Evolutionary conservation across 2,113 vertebrate genomes (phyloP).

Genomic region (Emydocephalus ijimae): DNA sequence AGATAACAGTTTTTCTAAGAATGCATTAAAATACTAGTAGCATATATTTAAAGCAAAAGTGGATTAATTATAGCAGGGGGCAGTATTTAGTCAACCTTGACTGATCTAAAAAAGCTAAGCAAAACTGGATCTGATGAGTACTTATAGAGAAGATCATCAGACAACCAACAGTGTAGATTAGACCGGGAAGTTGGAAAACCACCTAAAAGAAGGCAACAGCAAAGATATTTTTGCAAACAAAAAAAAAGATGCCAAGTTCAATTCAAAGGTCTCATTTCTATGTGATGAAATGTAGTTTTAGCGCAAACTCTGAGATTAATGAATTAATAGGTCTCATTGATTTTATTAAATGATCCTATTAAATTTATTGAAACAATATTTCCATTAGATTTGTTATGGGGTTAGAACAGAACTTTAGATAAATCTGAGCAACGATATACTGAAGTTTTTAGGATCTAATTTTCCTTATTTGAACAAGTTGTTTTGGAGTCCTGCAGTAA

Average conservation of each 20-base stretch:
- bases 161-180: neutral
- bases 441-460: neutral
- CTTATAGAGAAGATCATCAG: neutral
- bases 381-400: neutral
- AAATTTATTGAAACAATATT: neutral
- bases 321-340: neutral
- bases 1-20: neutral
- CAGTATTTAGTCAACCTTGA: neutral
- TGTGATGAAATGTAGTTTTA: neutral
- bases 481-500: neutral
- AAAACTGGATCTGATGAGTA: neutral
- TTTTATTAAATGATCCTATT: neutral
- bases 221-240: neutral
- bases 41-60: neutral
- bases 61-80: neutral
- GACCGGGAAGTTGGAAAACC: neutral
- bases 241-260: neutral
- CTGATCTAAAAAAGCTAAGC: neutral
- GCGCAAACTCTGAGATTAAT: neutral
- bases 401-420: neutral
- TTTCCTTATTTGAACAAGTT: conserved; percentile 1
- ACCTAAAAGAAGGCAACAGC: neutral
- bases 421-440: neutral
- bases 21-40: neutral
- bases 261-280: neutral